Percentiles rank a stretch among this genome's conserved stretches.
phyloP scores from a whole-genome alignment of 2,888 invertebrate species.

The Epiblema foenella region DNA sequence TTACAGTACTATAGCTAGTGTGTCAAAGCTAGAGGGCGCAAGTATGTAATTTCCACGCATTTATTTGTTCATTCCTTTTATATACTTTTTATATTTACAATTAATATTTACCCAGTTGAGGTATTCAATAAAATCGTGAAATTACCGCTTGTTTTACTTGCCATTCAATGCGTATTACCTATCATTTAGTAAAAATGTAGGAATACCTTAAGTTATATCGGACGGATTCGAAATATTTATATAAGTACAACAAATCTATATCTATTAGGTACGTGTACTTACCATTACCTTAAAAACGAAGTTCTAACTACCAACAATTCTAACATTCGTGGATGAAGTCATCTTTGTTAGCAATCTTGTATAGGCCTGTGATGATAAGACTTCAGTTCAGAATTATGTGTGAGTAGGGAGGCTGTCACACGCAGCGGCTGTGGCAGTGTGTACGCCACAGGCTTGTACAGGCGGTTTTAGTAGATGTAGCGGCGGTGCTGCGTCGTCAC shows the following conservation, averaged over 20 bases:
- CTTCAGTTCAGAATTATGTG: not conserved
- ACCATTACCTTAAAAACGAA: too few relatives aligned
- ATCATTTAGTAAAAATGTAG: constrained; percentile 27
- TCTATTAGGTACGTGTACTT: too few relatives aligned
- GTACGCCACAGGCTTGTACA: constrained; percentile 77
- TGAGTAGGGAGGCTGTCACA: constrained; percentile 45
- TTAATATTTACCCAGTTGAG: constrained; percentile 56
- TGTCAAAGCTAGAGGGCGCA: constrained; percentile 16
- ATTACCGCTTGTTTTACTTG: constrained; percentile 20
- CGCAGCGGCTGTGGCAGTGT: constrained; percentile 69
- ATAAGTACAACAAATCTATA: too few relatives aligned
- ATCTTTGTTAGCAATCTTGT: not conserved
- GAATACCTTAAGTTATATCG: constrained; percentile 4
- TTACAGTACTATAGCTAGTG: not conserved
- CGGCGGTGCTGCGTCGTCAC: too few relatives aligned
- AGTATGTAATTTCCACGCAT: constrained; percentile 53
- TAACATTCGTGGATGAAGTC: too few relatives aligned
- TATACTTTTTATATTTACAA: constrained; percentile 59
- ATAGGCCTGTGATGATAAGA: not conserved
- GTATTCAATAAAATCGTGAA: constrained; percentile 53
- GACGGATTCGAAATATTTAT: not conserved
- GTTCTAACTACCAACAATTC: too few relatives aligned
- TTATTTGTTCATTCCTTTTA: constrained; percentile 73
- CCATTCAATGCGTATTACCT: constrained; percentile 6
- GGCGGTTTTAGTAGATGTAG: constrained; percentile 81